Conservation (phyloP, 2,113 vertebrate genomes). For the Labrus mixtus region DNA sequence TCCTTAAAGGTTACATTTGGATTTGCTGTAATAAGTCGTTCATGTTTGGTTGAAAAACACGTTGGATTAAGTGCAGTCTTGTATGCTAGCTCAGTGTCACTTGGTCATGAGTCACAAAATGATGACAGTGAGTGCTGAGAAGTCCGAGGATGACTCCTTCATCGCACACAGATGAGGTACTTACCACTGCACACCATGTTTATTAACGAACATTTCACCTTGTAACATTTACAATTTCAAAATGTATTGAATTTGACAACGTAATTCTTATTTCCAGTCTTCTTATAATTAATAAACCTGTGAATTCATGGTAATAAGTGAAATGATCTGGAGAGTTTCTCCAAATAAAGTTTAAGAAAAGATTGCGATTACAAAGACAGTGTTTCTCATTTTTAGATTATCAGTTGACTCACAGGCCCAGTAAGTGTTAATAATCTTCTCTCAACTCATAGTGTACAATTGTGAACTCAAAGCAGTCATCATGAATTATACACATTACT, state of each 20-base stretch:
- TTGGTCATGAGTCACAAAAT: conserved; percentile 43
- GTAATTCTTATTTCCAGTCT: background rate
- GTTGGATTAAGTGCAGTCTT: background rate
- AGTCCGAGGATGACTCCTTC: background rate
- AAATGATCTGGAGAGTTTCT: background rate
- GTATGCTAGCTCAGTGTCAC: conserved; percentile 10
- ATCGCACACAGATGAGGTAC: background rate
- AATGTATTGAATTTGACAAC: background rate
- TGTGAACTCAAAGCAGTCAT: no score
- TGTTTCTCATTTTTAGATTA: background rate
- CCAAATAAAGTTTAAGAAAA: background rate
- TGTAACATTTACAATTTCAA: background rate
- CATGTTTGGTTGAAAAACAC: background rate
- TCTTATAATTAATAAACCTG: background rate
- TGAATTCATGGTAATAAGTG: no score
- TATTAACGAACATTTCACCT: conserved; percentile 1
- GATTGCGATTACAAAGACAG: background rate
- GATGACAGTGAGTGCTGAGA: conserved; percentile 8
- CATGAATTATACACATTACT: background rate
- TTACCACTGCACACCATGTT: background rate
- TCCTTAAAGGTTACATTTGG: background rate
- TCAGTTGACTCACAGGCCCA: background rate
- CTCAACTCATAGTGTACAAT: background rate
- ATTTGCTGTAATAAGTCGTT: background rate
- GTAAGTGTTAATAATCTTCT: background rate